Base-by-base conservation (phyloP, 2,797 vertebrate genomes). In the Gobionotothen gibberifrons region DNA sequence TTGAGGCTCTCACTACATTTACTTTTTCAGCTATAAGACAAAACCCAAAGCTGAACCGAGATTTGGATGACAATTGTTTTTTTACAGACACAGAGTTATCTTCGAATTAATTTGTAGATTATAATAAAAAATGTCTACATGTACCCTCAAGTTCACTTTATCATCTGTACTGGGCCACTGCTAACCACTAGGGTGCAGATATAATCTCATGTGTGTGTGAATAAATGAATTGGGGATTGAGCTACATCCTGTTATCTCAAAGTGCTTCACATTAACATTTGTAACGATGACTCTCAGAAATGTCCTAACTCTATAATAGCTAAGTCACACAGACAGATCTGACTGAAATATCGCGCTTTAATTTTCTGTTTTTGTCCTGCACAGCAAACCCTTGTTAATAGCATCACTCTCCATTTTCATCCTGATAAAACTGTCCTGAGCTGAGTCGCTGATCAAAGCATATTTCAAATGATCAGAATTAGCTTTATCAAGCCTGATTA, bases 171-270 rank as follows among this genome's bases (percentile, higher is more conserved):
- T 55, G 26, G 43, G 53, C 43, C 42, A 44, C 32, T 56, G 47
- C 42, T 46, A 46, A 49, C 81, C 73, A 79, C 73, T 40, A 54
- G 65, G 69, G 32, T 49, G 56, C 65, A 62, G 60, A 70, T 69
- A 42, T 48, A 9, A 63, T 36, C 0, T 9, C 7, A 9, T 36
- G 1, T 64, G 6, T 53, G 43, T 17, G 32, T 43, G 32, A 69
- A 44, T 15, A 17, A 26, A 63, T 62, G 2, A 49, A 64, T 29
- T 44, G 8, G 2, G 9, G 44, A 66, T 19, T 5, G 26, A 70
- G 10, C 26, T 55, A n/a, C 51, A 22, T 70, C 55, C 66, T 67
- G 48, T 55, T 19, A 9, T 7, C 22, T 21, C 9, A 17, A 69
- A 17, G 0, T 19, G 21, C 6, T 36, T 36, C 32, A 36, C 32